Evolutionary conservation across 2,113 vertebrate genomes (phyloP), one percentile per base, ranked within the genome.

Genomic region (Engystomops pustulosus): DNA sequence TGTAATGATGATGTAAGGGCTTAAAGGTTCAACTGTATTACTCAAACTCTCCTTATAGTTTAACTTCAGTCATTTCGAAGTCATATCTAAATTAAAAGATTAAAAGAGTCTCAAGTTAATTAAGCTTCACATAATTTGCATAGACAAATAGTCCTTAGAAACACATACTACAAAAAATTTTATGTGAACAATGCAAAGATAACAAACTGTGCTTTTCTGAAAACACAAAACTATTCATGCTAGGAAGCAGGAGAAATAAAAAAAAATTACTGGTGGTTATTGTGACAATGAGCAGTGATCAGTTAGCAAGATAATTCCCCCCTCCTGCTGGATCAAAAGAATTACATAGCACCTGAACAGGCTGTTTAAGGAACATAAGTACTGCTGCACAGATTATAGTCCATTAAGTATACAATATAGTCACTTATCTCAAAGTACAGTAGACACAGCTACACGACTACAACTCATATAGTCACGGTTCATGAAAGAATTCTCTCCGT

Each of bases 351-450:
- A 80, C 78, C n/a, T 65, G 53, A 79, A 62, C 32, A 60, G 53
- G 11, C 32, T 15, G 55, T 41, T 20, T 44, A 41, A 4, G 30
- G 51, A 55, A 45, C 55, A 11, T 32, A 77, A 36, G 14, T 25
- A 55, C 51, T 38, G 18, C 75, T 11, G 6, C 51, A 53, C 51
- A n/a, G 18, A 53, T 53, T 53, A 8, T 9, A 53, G 51, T 53
- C 51, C 51, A 76, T 76, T 78, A 78, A 78, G 49, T 53, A 55
- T 30, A 78, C 17, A 34, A 78, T 38, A n/a, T 11, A 38, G 49
- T 36, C 30, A 36, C n/a, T 58, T 58, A 58, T 58, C 53, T 11
- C 53, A 58, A 69, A 69, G 34, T 38, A n/a, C 36, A 44, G 10
- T 70, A 23, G 68, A n/a, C 38, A 70, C 34, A 41, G 34, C 18